Evolutionary conservation across 2,797 vertebrate genomes (phyloP).

Genomic region (Arrhamphus sclerolepis): DNA sequence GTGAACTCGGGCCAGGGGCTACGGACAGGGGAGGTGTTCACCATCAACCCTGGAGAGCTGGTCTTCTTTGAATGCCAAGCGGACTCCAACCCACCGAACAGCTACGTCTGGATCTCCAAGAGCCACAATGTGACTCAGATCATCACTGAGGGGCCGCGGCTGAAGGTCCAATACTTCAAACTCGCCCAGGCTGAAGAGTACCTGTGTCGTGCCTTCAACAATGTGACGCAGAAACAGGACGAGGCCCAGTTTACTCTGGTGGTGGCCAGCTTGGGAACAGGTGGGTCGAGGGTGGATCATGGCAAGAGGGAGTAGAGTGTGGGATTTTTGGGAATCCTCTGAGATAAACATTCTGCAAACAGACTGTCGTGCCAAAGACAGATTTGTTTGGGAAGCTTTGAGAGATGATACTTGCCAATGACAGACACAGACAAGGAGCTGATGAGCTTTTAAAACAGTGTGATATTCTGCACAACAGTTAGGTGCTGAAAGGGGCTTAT

Average conservation of each 20-base stretch:
- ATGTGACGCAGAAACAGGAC: constrained; percentile 87
- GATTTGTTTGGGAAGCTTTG: constrained; percentile 34
- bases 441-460: constrained; percentile 4
- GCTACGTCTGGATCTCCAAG: constrained; percentile 90
- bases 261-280: constrained; percentile 87
- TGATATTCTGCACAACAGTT: constrained; percentile 7
- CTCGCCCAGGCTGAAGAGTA: constrained; percentile 87
- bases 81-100: constrained; percentile 95
- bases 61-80: constrained; percentile 91
- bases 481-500: constrained; percentile 39
- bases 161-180: constrained; percentile 85
- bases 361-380: constrained; percentile 44
- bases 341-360: constrained; percentile 57
- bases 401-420: constrained; percentile 27
- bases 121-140: constrained; percentile 84
- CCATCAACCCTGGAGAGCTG: constrained; percentile 88
- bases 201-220: constrained; percentile 92
- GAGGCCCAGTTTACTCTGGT: constrained; percentile 91
- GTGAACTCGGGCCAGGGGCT: constrained; percentile 91
- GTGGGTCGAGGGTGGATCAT: constrained; percentile 63
- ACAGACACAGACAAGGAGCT: constrained; percentile 20
- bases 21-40: constrained; percentile 89
- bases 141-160: constrained; percentile 86
- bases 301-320: constrained; percentile 39
- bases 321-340: constrained; percentile 60